Conservation (phyloP, 2,797 vertebrate genomes). For the Tokudaia tokunoshimensis region DNA sequence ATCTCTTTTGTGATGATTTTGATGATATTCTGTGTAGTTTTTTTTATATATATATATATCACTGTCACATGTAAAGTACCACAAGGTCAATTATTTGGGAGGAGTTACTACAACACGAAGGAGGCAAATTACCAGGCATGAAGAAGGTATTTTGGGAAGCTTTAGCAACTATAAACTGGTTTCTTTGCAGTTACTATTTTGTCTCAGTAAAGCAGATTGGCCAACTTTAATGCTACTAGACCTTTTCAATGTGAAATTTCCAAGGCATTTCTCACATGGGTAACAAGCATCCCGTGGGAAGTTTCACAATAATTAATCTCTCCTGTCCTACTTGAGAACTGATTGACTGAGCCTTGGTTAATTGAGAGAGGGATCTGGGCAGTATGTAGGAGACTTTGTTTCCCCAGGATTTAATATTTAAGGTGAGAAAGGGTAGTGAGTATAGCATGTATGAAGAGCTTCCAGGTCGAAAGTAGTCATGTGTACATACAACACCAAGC, state of each 20-base stretch:
- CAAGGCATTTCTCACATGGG: neutral
- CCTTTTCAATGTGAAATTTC: neutral
- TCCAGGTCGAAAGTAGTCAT: neutral
- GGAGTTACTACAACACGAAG: neutral
- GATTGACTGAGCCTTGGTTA: neutral
- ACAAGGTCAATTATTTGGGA: neutral
- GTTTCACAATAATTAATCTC: neutral
- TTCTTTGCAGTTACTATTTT: conserved; percentile 10
- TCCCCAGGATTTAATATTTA: neutral
- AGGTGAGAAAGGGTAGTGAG: neutral
- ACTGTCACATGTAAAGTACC: neutral
- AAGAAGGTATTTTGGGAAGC: neutral
- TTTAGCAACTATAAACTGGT: neutral
- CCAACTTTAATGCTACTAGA: neutral
- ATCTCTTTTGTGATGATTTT: neutral
- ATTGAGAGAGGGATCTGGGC: neutral
- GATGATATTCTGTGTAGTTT: neutral
- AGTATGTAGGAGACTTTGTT: neutral
- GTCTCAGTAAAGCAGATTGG: neutral
- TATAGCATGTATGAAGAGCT: neutral
- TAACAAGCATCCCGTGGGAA: neutral
- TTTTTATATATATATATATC: neutral
- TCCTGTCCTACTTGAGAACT: neutral
- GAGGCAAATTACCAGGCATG: neutral
- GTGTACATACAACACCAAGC: neutral